Evolutionary conservation across 2,113 vertebrate genomes (phyloP).

Genomic region (Amazona guildingii): DNA sequence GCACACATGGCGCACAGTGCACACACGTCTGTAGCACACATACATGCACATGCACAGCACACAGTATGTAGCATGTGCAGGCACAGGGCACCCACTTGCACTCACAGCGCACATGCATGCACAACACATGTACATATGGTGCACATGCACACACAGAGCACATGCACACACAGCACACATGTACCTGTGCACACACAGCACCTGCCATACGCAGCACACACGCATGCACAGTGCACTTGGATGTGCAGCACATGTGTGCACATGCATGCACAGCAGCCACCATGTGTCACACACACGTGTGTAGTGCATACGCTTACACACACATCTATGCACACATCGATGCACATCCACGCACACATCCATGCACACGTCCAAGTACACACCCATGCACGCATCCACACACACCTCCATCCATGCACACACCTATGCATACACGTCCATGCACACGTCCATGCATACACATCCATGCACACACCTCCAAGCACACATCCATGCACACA

Average conservation of each 20-base stretch:
- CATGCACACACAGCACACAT: not conserved
- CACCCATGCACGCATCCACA: too few relatives aligned
- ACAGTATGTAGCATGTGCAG: too few relatives aligned
- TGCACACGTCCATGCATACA: not conserved
- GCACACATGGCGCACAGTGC: not conserved
- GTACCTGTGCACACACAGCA: too few relatives aligned
- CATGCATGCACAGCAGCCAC: not conserved
- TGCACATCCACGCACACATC: too few relatives aligned
- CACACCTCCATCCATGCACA: not conserved
- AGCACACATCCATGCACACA: not conserved
- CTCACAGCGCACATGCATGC: accelerated
- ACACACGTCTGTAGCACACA: not conserved
- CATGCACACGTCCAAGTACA: too few relatives aligned
- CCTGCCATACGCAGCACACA: not conserved
- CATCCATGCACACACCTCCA: too few relatives aligned
- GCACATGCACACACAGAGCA: too few relatives aligned
- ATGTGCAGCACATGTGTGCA: not conserved
- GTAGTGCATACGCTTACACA: too few relatives aligned
- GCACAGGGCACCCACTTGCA: not conserved
- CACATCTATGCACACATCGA: not conserved
- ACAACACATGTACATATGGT: too few relatives aligned
- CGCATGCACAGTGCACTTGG: accelerated
- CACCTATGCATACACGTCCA: not conserved
- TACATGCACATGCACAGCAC: not conserved
- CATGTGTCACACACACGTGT: not conserved